These are phyloP conservation scores for Cherax quadricarinatus DNA, from an alignment of 1,140 invertebrate genomes.

Conservation along the genomic window DNA sequence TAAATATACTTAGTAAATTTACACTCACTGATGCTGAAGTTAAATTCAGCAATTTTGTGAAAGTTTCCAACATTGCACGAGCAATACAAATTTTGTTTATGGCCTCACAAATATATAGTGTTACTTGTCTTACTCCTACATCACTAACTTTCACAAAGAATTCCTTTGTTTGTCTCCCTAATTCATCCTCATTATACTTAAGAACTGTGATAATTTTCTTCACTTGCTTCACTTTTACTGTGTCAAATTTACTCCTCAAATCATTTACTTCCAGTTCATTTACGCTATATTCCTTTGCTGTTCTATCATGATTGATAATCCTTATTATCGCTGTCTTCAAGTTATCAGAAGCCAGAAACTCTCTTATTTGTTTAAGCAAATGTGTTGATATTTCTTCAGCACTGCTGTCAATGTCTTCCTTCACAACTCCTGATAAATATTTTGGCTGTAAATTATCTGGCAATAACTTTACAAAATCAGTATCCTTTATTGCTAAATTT, in stretches of 20 bases:
- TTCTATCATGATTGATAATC: conserved; percentile 31
- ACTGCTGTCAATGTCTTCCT: neutral
- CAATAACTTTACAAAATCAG: conserved; percentile 5
- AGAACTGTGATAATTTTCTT: neutral
- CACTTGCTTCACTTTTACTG: neutral
- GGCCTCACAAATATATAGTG: conserved; percentile 15
- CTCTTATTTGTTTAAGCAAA: neutral
- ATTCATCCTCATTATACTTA: neutral
- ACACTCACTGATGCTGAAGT: neutral
- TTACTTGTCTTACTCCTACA: neutral
- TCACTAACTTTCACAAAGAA: neutral
- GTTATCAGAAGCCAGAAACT: neutral
- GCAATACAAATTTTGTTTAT: neutral
- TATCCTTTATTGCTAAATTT: neutral
- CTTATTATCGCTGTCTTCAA: conserved; percentile 26
- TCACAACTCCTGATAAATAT: conserved; percentile 1
- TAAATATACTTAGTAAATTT: neutral
- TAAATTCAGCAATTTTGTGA: neutral
- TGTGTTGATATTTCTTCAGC: neutral
- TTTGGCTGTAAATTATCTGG: conserved; percentile 30
- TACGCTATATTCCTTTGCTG: neutral
- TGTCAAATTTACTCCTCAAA: neutral
- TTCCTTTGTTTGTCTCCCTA: neutral
- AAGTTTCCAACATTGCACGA: neutral
- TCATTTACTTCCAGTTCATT: neutral